phyloP scores from a whole-genome alignment of 2,113 vertebrate species.

The Myanophis thanlyinensis region DNA sequence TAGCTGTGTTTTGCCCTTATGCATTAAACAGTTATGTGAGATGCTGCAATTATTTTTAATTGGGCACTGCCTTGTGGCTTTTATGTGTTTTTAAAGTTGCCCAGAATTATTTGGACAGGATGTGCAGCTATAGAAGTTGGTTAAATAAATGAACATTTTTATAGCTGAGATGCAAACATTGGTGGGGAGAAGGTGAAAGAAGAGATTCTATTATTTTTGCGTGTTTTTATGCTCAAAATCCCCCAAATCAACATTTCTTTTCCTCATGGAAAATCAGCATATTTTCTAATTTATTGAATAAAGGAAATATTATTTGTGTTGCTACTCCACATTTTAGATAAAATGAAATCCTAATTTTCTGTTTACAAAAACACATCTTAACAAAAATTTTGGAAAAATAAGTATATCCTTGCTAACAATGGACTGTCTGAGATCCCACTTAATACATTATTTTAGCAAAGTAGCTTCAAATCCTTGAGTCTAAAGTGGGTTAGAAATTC shows the following conservation, averaged over 20 bases:
- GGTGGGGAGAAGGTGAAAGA: not conserved
- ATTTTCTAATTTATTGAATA: not conserved
- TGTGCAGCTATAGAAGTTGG: not conserved
- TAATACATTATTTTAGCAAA: not conserved
- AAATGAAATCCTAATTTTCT: not conserved
- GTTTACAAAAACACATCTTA: not conserved
- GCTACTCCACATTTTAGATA: not conserved
- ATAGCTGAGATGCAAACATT: not conserved
- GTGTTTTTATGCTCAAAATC: not conserved
- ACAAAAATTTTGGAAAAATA: not conserved
- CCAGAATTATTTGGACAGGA: not conserved
- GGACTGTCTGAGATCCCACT: not conserved
- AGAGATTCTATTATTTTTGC: not conserved
- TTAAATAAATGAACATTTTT: not conserved
- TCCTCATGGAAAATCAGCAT: not conserved
- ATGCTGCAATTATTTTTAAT: not conserved
- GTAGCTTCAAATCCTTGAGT: not conserved
- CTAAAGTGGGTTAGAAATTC: not conserved
- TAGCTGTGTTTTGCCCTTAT: not conserved
- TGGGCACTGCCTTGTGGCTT: not conserved
- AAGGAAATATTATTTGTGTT: not conserved
- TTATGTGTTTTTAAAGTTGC: not conserved
- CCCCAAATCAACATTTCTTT: not conserved
- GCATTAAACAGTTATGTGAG: not conserved
- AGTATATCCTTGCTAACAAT: not conserved